These are phyloP conservation scores for Siderastrea siderea DNA, from an alignment of 92 coral and sea anemone species.

Conservation along the genomic window DNA sequence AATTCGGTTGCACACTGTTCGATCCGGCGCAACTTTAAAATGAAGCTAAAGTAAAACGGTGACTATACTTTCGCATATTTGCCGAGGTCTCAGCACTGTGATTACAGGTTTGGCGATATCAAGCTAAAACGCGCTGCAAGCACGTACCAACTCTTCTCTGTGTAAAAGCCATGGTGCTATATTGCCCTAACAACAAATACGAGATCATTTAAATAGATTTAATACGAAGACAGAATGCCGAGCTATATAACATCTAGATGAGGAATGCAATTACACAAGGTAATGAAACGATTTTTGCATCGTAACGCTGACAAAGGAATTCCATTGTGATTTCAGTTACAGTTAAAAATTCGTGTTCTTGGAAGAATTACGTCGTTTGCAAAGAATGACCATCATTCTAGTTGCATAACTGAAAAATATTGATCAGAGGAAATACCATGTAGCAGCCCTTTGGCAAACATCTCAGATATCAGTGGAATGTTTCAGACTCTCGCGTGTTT, in stretches of 20 bases:
- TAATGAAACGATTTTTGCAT: neutral
- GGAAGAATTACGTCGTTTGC: constrained; percentile 14
- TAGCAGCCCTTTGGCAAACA: neutral
- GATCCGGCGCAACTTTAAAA: neutral
- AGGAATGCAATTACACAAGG: neutral
- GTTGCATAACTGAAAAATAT: constrained; percentile 18
- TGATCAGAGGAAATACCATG: neutral
- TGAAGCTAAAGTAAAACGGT: neutral
- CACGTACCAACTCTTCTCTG: neutral
- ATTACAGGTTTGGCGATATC: neutral
- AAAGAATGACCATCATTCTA: constrained; percentile 10
- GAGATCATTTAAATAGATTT: constrained; percentile 8
- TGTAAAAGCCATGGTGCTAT: neutral
- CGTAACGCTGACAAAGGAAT: neutral
- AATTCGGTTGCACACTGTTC: neutral
- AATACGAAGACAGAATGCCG: neutral
- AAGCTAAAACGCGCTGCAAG: constrained; percentile 24
- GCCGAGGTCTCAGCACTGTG: neutral
- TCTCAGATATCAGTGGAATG: constrained; percentile 4
- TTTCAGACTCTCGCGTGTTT: constrained; percentile 3
- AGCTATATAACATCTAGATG: constrained; percentile 6
- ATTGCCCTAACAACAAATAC: constrained; percentile 14
- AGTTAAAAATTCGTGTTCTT: neutral
- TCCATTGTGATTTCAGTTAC: neutral
- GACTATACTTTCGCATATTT: neutral